These are phyloP conservation scores for Accipiter virgatus DNA, from an alignment of 2,113 vertebrate species.

Conservation along the genomic window DNA sequence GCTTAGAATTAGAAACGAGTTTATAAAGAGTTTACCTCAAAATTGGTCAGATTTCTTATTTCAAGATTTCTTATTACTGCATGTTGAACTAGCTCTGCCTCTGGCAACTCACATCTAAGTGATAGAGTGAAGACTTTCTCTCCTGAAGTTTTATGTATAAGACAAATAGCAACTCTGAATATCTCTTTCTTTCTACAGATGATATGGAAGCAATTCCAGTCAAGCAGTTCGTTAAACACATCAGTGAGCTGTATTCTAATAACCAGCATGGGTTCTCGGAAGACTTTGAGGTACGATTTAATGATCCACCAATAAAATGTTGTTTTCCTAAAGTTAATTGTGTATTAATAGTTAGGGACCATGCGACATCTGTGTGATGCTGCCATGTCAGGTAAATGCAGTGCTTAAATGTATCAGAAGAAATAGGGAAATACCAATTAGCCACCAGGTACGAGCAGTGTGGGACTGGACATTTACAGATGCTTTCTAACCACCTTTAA, in stretches of 20 bases:
- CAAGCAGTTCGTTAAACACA: slow-evolving; percentile 91
- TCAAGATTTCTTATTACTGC: not conserved
- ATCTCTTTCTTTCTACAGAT: slow-evolving; percentile 76
- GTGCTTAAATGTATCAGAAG: not conserved
- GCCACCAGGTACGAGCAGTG: not conserved
- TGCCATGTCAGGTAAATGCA: not conserved
- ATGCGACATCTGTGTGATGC: not conserved
- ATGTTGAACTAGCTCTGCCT: not conserved
- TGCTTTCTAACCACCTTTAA: not conserved
- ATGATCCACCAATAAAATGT: slow-evolving; percentile 3
- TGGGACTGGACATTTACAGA: not conserved
- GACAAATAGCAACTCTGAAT: slow-evolving; percentile 34
- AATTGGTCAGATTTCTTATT: not conserved
- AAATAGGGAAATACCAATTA: not conserved
- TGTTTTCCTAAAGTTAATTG: slow-evolving; percentile 32
- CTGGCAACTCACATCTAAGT: not conserved
- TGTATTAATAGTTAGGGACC: not conserved
- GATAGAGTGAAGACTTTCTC: not conserved
- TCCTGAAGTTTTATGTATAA: not conserved
- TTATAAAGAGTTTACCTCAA: not conserved
- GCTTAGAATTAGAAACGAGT: not conserved
- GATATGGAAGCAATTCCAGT: slow-evolving; percentile 92
- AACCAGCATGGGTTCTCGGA: slow-evolving; percentile 91
- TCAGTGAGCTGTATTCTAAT: slow-evolving; percentile 87
- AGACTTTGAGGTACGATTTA: slow-evolving; percentile 89